Evolutionary conservation across 2,113 vertebrate species (phyloP).

Genomic region (Rhipidura dahli): DNA sequence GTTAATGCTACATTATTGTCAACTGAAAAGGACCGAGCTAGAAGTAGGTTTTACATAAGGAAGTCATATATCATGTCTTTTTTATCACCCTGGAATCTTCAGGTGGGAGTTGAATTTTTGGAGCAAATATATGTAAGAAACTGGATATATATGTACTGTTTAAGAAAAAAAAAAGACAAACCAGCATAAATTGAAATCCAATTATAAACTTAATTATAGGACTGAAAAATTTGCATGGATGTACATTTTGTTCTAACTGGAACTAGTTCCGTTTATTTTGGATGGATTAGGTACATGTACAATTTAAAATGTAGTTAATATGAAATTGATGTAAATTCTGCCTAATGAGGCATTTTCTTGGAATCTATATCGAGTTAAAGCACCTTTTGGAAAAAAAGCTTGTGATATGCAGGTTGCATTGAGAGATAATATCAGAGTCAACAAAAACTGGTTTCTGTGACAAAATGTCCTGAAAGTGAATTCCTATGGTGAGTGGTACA

Average conservation of each 20-base stretch:
- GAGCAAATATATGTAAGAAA: not conserved
- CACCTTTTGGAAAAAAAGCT: not conserved
- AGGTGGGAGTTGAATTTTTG: not conserved
- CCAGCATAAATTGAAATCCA: not conserved
- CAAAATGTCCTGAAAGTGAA: not conserved
- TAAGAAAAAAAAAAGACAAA: not conserved
- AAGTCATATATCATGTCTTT: fast-evolving
- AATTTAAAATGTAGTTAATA: not conserved
- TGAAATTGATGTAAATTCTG: not conserved
- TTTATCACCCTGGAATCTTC: not conserved
- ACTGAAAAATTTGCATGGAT: not conserved
- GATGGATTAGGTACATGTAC: not conserved
- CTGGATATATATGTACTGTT: not conserved
- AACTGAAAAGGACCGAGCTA: not conserved
- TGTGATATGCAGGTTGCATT: not conserved
- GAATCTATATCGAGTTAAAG: not conserved
- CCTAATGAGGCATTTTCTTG: not conserved
- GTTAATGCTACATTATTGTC: not conserved
- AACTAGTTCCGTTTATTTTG: not conserved
- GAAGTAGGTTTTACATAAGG: not conserved
- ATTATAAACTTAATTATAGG: not conserved
- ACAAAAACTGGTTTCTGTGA: not conserved
- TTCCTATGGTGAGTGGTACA: not conserved
- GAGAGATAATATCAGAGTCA: not conserved
- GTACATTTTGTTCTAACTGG: not conserved